Evolutionary conservation across 2,113 vertebrate species (phyloP), one percentile per base, ranked within the genome.

Genomic region (Speoplatyrhinus poulsoni): DNA sequence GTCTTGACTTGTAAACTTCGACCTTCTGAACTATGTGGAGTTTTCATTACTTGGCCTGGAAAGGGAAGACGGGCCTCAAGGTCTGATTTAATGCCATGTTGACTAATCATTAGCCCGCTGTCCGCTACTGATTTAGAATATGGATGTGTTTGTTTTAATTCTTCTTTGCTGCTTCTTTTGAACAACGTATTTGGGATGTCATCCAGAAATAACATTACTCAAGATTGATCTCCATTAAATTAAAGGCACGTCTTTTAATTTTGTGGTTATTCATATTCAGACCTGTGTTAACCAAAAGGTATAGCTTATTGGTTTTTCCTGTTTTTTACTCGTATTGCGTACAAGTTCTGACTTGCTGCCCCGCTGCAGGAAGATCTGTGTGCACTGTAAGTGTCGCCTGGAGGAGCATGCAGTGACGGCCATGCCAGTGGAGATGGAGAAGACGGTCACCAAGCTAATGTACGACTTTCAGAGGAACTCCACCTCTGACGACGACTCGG

Each of bases 381-480:
- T 96, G 77, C 98, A 99, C 90, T 99, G 96, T 89, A 98, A 98
- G 96, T 99, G 98, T 92, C 94, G 94, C 52, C 95, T 95, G 60
- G 96, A 96, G 93, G 96, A 99, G 88, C 98, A 98, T 94, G 95
- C 95, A 70, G 95, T 96, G 83, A 96, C 94, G 26, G 93, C 90
- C 88, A 96, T 99, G 96, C 96, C 97, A 47, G 90, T 99, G 88
- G 98, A 98, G 91, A 99, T 99, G 98, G 97, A 99, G 94, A 99
- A 99, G 92, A 98, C 96, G 0, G 95, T 99, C 87, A 97, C 95
- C 26, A 98, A 99, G 85, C 95, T 98, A 90, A 97, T 98, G 96
- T 98, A 98, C 81, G 98, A 99, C 92, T 99, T 99, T 93, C 98
- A 99, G 93, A 95, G 97, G 90, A 99, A 98, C 89, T 99, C 98